Evolutionary conservation across 2,888 invertebrate genomes (phyloP), one percentile per base, ranked within the genome.

Genomic region (Mantis religiosa): DNA sequence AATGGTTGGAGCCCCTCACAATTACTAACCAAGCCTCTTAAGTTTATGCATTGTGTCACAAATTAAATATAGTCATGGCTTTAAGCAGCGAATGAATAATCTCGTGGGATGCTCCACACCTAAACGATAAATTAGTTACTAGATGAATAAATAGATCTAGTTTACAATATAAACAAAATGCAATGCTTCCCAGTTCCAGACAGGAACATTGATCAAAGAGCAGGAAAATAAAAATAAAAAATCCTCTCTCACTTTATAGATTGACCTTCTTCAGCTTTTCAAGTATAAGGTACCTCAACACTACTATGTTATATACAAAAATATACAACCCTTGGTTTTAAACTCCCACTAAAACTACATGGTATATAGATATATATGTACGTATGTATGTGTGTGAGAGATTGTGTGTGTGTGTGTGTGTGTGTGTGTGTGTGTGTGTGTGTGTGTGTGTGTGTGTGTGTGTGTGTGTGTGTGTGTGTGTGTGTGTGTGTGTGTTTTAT

Each of bases 261-360:
- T 86, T 89, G 86, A 85, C 89, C 89, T 88, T 88, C n/a, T 54
- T 71, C 47, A 30, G 20, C 15, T 25, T 81, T 84, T 81, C 71
- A 25, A 87, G 83, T 87, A 87, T 82, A 89, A 83, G 84, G 89
- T 89, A 89, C 89, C 87, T 87, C 81, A 87, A 89, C 87, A 82
- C 85, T 89, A 89, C 86, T 34, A 41, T 41, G 41, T 41, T 90
- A 90, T 90, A 86, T 90, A 90, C 90, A 90, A 90, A 90, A 90
- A 90, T 90, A 90, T 90, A 89, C 90, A 90, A 89, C 89, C 90
- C 54, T 82, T 84, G 82, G 81, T 47, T 81, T 87, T 87, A 87
- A 87, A 86, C 81, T 87, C 41, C 87, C 87, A 30, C 82, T 87
- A 87, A 87, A 30, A 30, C 87, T 87, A 87, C 87, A 34, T 15